Evolutionary conservation across 2,113 vertebrate genomes (phyloP).

Genomic region (Lophotis ruficrista): DNA sequence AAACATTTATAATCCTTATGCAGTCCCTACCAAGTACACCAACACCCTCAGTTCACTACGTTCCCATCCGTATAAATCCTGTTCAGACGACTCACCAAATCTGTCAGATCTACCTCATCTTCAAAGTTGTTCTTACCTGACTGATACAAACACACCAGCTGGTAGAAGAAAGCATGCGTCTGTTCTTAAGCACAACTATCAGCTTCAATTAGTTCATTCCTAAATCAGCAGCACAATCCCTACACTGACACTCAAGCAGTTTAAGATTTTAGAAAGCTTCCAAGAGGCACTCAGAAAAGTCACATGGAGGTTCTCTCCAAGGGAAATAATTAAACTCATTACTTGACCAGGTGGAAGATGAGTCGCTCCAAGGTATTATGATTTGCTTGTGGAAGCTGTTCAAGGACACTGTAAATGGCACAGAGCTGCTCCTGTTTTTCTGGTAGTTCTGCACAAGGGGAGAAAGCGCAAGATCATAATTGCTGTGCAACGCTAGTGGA

Average conservation of each 20-base stretch:
- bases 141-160: neutral
- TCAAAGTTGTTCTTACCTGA: neutral
- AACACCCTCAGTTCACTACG: neutral
- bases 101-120: neutral
- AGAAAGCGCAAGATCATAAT: neutral
- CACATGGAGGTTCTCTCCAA: neutral
- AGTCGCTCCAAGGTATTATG: constrained; percentile 91
- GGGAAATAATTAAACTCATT: constrained; percentile 19
- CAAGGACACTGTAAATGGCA: constrained; percentile 88
- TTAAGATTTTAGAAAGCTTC: neutral
- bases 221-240: neutral
- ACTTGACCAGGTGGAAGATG: constrained; percentile 96
- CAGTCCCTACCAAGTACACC: neutral
- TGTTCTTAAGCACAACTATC: neutral
- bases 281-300: neutral
- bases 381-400: constrained; percentile 88
- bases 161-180: neutral
- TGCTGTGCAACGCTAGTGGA: neutral
- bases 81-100: neutral
- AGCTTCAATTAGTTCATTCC: neutral
- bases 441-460: constrained; percentile 82
- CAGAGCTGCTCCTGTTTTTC: constrained; percentile 92
- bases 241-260: neutral
- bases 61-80: neutral
- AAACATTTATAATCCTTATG: neutral